These are phyloP conservation scores for Alectura lathami DNA, from an alignment of 2,113 vertebrate species.

Conservation along the genomic window DNA sequence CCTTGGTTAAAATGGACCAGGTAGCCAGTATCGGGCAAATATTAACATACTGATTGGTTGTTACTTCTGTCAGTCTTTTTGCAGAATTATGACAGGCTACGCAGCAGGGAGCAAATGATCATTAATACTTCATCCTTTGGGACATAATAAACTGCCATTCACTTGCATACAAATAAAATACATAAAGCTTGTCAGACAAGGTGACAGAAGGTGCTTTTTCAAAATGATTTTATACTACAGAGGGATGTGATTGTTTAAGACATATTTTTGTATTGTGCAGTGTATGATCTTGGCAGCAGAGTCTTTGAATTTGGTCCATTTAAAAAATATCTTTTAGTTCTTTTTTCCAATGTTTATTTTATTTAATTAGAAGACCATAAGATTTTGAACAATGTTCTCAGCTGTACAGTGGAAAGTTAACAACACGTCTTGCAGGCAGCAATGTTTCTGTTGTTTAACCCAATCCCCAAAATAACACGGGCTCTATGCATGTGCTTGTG, in stretches of 20 bases:
- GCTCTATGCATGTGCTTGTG: accelerated
- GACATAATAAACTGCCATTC: conserved; percentile 73
- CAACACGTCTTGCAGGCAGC: background rate
- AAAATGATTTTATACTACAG: conserved; percentile 36
- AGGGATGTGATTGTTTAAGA: conserved; percentile 6
- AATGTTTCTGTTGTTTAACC: background rate
- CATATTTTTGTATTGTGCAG: background rate
- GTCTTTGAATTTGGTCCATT: background rate
- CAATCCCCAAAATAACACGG: too few relatives aligned
- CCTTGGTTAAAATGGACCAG: conserved; percentile 59
- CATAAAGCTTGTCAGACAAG: conserved; percentile 65
- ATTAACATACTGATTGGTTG: conserved; percentile 72
- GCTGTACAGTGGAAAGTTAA: background rate
- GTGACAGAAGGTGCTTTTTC: conserved; percentile 56
- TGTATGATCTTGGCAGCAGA: conserved; percentile 8
- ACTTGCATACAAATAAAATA: conserved; percentile 76
- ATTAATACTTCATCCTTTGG: conserved; percentile 73
- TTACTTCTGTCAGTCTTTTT: conserved; percentile 68
- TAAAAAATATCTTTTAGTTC: background rate
- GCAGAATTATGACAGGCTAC: conserved; percentile 74
- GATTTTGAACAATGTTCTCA: background rate
- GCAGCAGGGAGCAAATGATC: conserved; percentile 75
- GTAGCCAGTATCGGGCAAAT: conserved; percentile 25
- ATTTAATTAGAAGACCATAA: background rate
- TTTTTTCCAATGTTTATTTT: background rate